Percentiles rank a stretch among this genome's conserved stretches.
Evolutionary conservation across 2,797 vertebrate genomes (phyloP).

Genomic region (Hapalemur alaotrensis): DNA sequence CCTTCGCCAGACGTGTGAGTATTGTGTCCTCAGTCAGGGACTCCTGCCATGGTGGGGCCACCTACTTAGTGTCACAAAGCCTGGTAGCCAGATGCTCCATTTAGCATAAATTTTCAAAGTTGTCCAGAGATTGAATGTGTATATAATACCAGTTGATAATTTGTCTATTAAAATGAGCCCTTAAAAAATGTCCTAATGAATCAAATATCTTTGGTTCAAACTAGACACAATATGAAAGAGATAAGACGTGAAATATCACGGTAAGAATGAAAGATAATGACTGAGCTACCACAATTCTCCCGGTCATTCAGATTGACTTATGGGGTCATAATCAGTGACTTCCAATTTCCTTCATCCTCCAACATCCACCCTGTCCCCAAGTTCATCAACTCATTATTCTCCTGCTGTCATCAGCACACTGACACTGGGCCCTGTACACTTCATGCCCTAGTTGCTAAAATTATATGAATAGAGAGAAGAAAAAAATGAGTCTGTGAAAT

Average conservation of each 20-base stretch:
- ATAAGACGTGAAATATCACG: background rate
- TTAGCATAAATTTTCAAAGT: background rate
- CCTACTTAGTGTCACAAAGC: background rate
- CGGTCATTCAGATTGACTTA: background rate
- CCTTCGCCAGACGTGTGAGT: background rate
- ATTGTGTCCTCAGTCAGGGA: fast-evolving
- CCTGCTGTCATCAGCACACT: background rate
- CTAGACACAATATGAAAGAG: background rate
- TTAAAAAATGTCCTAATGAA: background rate
- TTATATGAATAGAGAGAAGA: background rate
- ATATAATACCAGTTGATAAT: background rate
- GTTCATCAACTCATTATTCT: background rate
- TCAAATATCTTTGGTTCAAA: background rate
- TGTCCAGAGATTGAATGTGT: background rate
- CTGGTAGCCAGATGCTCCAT: background rate
- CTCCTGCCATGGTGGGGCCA: fast-evolving
- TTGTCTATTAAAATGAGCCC: background rate
- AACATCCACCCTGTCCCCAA: background rate
- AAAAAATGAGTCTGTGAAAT: background rate
- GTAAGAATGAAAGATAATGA: background rate
- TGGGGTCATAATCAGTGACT: background rate
- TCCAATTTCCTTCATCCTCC: background rate
- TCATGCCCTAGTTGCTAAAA: slow-evolving; percentile 20
- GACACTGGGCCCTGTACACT: fast-evolving
- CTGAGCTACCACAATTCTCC: background rate